Evolutionary conservation across 2,797 vertebrate species (phyloP).

Genomic region (Catharus ustulatus): DNA sequence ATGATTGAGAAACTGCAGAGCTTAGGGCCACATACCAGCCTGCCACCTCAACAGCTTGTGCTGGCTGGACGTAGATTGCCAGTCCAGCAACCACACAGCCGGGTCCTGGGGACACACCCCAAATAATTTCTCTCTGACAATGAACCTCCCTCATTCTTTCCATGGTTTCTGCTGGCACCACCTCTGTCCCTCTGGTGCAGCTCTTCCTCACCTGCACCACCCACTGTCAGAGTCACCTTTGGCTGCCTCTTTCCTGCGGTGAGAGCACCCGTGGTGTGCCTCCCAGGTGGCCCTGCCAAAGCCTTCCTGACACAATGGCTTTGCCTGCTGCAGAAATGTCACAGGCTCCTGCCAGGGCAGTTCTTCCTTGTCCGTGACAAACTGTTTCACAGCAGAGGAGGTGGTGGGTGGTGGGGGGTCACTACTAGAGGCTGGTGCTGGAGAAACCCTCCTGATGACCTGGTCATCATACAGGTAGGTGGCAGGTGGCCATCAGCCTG

Average conservation of each 20-base stretch:
- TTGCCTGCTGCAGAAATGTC: not conserved
- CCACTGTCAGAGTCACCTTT: not conserved
- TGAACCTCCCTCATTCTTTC: conserved; percentile 64
- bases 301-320: not conserved
- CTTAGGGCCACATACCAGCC: conserved; percentile 52
- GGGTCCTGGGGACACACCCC: conserved; percentile 26
- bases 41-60: conserved; percentile 58
- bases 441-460: not conserved
- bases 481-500: not conserved
- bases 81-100: not conserved
- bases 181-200: conserved; percentile 2
- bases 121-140: not conserved
- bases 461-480: too few species aligned
- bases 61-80: not conserved
- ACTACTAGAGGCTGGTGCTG: not conserved
- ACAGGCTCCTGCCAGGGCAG: not conserved
- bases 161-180: conserved; percentile 46
- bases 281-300: not conserved
- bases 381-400: not conserved
- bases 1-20: conserved; percentile 24
- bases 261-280: not conserved
- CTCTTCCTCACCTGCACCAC: not conserved
- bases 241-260: not conserved
- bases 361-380: not conserved
- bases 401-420: rapidly evolving